These are phyloP conservation scores for Drosophila aff. DNA, from an alignment of 1,140 invertebrate species.

Conservation along the genomic window DNA sequence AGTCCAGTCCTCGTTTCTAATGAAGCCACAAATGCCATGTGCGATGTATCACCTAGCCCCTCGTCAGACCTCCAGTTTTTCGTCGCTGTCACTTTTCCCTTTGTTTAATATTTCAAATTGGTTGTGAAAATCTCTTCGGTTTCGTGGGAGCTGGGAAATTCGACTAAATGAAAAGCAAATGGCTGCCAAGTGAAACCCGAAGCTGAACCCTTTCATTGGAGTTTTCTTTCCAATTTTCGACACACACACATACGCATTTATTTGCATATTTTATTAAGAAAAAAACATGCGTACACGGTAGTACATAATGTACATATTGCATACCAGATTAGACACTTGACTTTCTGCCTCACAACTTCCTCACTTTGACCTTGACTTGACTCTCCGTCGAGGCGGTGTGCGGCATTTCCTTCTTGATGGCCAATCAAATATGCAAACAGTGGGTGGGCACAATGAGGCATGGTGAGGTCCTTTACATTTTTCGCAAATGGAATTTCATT, in stretches of 20 bases:
- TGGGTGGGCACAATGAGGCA: conserved; percentile 40
- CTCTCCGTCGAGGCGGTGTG: conserved; percentile 5
- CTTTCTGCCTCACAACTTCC: conserved; percentile 40
- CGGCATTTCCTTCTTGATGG: conserved; percentile 64
- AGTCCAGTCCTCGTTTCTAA: conserved; percentile 31
- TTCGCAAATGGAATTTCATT: conserved; percentile 72
- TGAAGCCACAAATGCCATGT: conserved; percentile 52
- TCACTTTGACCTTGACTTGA: conserved; percentile 62
- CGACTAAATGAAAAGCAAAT: conserved; percentile 40
- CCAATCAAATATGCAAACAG: conserved; percentile 81
- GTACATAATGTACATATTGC: conserved; percentile 49
- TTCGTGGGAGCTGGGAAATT: conserved; percentile 34
- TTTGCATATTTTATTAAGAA: conserved; percentile 75
- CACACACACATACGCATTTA: conserved; percentile 41
- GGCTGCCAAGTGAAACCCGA: conserved; percentile 30
- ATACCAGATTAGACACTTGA: conserved; percentile 52
- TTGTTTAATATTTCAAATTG: conserved; percentile 71
- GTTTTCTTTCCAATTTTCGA: conserved; percentile 46
- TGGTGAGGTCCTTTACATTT: conserved; percentile 20
- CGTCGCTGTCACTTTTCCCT: conserved; percentile 38
- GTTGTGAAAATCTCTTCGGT: conserved; percentile 49
- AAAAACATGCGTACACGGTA: conserved; percentile 17
- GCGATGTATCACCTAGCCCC: conserved; percentile 7
- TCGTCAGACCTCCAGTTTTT: not conserved
- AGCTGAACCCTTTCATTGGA: conserved; percentile 44